These are phyloP conservation scores for Aleiodes leptofemur DNA, from an alignment of 2,888 invertebrate species.

Conservation along the genomic window DNA sequence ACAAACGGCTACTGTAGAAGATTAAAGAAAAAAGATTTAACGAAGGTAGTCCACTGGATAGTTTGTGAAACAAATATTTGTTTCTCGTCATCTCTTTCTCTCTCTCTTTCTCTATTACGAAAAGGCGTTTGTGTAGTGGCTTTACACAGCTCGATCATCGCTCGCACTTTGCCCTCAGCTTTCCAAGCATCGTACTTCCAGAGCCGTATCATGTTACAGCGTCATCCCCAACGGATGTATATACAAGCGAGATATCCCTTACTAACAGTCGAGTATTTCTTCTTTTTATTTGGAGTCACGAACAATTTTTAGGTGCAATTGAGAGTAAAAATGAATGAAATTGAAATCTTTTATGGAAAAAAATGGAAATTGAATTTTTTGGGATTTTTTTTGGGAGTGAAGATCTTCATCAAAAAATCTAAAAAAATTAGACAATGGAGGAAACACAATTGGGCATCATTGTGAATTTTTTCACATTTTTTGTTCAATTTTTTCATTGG, in stretches of 20 bases:
- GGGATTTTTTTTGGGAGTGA: too few species aligned
- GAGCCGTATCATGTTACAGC: slow-evolving; percentile 42
- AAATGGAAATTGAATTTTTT: too few species aligned
- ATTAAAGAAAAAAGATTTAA: slow-evolving; percentile 3
- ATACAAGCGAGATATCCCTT: slow-evolving; percentile 29
- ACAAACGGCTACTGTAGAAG: slow-evolving; percentile 16
- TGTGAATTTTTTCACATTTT: too few species aligned
- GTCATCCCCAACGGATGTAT: slow-evolving; percentile 37
- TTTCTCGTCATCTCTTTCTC: slow-evolving; percentile 7
- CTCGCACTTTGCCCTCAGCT: slow-evolving; percentile 40
- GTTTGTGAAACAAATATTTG: slow-evolving; percentile 32
- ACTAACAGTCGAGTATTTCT: slow-evolving; percentile 12
- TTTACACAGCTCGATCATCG: slow-evolving; percentile 35
- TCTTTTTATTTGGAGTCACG: not conserved
- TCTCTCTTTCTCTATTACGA: slow-evolving; percentile 34
- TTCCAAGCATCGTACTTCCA: slow-evolving; percentile 27
- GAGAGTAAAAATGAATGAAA: too few species aligned
- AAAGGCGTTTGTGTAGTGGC: slow-evolving; percentile 36
- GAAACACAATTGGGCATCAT: too few species aligned
- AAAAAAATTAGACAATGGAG: too few species aligned
- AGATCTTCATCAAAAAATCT: too few species aligned
- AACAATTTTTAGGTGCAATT: not conserved
- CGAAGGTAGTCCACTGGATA: slow-evolving; percentile 16
- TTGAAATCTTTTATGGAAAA: too few species aligned
- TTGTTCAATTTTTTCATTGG: too few species aligned